phyloP scores from a whole-genome alignment of 2,888 invertebrate species.

The Eupithecia exiguata region DNA sequence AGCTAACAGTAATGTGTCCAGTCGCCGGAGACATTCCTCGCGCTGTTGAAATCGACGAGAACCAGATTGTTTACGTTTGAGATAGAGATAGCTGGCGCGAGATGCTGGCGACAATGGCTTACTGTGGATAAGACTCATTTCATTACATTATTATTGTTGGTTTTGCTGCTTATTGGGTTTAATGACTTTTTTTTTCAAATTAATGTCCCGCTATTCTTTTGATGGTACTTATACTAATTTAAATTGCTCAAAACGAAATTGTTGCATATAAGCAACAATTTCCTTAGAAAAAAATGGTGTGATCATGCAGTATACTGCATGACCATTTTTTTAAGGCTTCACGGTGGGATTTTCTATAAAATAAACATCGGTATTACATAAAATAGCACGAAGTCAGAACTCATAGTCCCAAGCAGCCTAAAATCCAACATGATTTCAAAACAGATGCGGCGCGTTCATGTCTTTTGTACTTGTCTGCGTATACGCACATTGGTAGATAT shows the following conservation, averaged over 20 bases:
- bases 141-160: background rate
- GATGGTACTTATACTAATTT: background rate
- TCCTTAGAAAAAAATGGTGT: too few relatives aligned
- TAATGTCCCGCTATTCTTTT: background rate
- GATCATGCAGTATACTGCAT: too few relatives aligned
- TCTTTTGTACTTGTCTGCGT: slow-evolving; percentile 8
- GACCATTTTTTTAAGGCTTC: background rate
- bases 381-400: background rate
- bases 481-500: background rate
- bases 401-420: background rate
- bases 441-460: slow-evolving; percentile 2
- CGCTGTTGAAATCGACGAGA: slow-evolving; percentile 74
- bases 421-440: background rate
- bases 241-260: background rate
- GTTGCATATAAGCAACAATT: background rate
- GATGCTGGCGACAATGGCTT: slow-evolving; percentile 52
- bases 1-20: slow-evolving; percentile 50
- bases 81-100: slow-evolving; percentile 76
- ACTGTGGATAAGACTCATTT: slow-evolving; percentile 51
- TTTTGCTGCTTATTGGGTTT: background rate
- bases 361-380: background rate
- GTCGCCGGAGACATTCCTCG: slow-evolving; percentile 58
- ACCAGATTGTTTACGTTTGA: slow-evolving; percentile 80
- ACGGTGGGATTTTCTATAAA: background rate
- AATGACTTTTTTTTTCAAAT: background rate